Base-by-base conservation (phyloP, 92 coral and sea anemone genomes). In the Ricordea florida region DNA sequence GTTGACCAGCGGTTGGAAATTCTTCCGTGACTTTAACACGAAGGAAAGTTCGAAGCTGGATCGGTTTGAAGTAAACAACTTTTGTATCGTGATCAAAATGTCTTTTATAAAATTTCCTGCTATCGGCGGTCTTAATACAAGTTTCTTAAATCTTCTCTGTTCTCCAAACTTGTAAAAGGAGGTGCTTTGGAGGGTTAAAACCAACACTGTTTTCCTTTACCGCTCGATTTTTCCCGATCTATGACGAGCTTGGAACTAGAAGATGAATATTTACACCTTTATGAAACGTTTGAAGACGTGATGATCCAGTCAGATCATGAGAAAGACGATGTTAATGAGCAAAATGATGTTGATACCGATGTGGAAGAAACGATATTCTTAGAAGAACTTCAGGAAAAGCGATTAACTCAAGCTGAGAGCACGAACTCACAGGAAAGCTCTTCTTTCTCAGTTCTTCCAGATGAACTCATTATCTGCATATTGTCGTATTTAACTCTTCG, bases 391-490 rank as follows among this genome's bases (percentile, higher is more conserved):
- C 21, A 34, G 2, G 59, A 28, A 30, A 36, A 23, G 31, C 55
- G 32, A 30, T 20, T 15, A 31, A 10, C 15, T 14, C 3, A 29
- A 26, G 43, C 4, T 13, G 41, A n/a, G 1, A 17, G 62, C 8
- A 42, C 10, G 21, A 7, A 38, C 27, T 26, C 17, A 3, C 27
- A 40, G 11, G 27, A 35, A 8, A 25, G 34, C 10, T 18, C 52
- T 34, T 49, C 46, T 5, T 81, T 94, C 62, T 85, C 80, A 41
- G 3, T 63, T 51, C 74, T 94, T 63, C 98, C 97, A 14, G 84
- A 79, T 31, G 98, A 94, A 67, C 70, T 94, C 25, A 41, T 88
- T 23, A 57, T 80, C 3, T 71, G 82, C 36, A 94, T 94, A 15
- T 83, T 94, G 24, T 91, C 93, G 10, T 94, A 58, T 72, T 61